Percentiles rank a stretch among this genome's conserved stretches.
phyloP scores from a whole-genome alignment of 35 echinoderm and acorn worm genomes.

The Chiridota heheva region DNA sequence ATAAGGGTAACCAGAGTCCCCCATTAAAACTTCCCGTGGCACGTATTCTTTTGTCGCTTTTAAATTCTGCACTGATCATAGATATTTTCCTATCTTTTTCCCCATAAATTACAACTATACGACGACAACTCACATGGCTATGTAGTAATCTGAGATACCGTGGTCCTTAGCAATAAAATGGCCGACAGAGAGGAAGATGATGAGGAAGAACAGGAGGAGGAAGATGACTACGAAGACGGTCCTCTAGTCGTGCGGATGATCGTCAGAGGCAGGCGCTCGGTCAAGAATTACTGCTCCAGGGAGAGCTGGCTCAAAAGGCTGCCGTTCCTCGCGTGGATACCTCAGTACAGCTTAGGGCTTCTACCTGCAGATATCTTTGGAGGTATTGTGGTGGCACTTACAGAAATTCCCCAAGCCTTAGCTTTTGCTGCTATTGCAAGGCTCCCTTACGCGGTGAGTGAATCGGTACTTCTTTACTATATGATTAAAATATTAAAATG shows the following conservation, averaged over 20 bases:
- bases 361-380: constrained; percentile 14
- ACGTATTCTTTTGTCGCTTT: too few relatives aligned
- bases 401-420: constrained; percentile 37
- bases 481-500: too few relatives aligned
- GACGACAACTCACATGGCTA: too few relatives aligned
- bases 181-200: constrained; percentile 14
- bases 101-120: too few relatives aligned
- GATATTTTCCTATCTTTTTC: too few relatives aligned
- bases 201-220: background rate
- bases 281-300: background rate
- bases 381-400: constrained; percentile 4
- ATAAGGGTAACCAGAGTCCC: too few relatives aligned
- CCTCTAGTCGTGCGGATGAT: background rate
- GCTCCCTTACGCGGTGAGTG: constrained; percentile 20
- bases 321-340: constrained; percentile 16
- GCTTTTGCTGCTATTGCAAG: constrained; percentile 37
- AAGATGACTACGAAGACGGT: background rate
- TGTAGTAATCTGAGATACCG: too few relatives aligned
- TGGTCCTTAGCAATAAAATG: too few relatives aligned
- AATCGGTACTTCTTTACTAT: too few relatives aligned
- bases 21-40: too few relatives aligned
- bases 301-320: constrained; percentile 31
- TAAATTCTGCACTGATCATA: too few relatives aligned
- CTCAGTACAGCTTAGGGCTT: constrained; percentile 14
- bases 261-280: background rate